A percentile compares a stretch with the other conserved stretches of the same genome.
Evolutionary conservation across 2,888 invertebrate species (phyloP).

Genomic region (Hirtodrosophila alboralis): DNA sequence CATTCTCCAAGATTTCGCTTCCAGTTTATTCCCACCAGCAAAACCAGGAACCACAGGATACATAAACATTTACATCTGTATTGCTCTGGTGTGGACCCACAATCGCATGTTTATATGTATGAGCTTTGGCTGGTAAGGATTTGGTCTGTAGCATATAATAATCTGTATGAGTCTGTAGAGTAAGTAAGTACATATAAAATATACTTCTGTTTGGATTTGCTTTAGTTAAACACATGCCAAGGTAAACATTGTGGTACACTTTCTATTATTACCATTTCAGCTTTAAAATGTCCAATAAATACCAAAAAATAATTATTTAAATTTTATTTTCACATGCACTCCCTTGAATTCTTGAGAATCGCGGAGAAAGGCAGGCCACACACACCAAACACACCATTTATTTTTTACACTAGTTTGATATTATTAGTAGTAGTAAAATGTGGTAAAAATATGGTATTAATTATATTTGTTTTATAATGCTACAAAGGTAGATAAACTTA

Average conservation of each 20-base stretch:
- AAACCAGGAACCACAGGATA: conserved; percentile 52
- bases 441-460: too few relatives aligned
- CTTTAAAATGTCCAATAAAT: too few relatives aligned
- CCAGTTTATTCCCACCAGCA: conserved; percentile 1
- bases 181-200: conserved; percentile 27
- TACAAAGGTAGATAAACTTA: too few relatives aligned
- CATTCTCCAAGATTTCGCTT: conserved; percentile 47
- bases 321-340: too few relatives aligned
- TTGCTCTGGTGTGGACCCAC: conserved; percentile 33
- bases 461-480: too few relatives aligned
- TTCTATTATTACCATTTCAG: conserved; percentile 8
- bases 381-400: too few relatives aligned
- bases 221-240: conserved; percentile 17
- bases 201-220: conserved; percentile 22
- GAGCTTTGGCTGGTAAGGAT: conserved; percentile 29
- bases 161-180: conserved; percentile 19
- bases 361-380: too few relatives aligned
- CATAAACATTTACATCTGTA: conserved; percentile 73
- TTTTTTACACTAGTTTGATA: too few relatives aligned
- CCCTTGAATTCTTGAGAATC: too few relatives aligned
- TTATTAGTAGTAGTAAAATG: too few relatives aligned
- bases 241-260: conserved; percentile 28
- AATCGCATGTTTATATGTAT: conserved; percentile 55
- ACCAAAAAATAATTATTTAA: too few relatives aligned
- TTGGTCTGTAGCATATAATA: conserved; percentile 10